These are phyloP conservation scores for Mirza zaza DNA, from an alignment of 2,113 vertebrate genomes.

Conservation along the genomic window DNA sequence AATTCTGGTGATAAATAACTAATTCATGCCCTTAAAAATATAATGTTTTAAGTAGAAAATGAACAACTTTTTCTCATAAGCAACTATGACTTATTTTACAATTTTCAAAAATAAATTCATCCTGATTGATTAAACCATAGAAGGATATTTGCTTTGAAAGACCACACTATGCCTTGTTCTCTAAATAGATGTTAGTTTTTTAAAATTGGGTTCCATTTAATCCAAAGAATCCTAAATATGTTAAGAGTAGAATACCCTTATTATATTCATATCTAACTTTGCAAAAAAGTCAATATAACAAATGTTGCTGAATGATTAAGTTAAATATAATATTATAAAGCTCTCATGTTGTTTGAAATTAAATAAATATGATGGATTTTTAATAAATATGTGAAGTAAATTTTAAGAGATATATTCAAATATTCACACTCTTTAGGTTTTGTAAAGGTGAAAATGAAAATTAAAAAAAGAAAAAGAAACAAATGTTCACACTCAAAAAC, in stretches of 20 bases:
- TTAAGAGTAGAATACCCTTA: background rate
- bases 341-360: background rate
- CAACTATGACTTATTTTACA: background rate
- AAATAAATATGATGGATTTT: background rate
- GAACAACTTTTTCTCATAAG: background rate
- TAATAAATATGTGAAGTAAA: background rate
- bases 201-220: background rate
- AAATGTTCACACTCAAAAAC: background rate
- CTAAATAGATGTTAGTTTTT: background rate
- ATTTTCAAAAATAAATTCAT: background rate
- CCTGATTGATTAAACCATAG: background rate
- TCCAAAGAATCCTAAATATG: background rate
- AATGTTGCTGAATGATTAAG: background rate
- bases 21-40: background rate
- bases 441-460: no score
- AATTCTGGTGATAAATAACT: background rate
- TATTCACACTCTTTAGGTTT: background rate
- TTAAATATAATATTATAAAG: background rate
- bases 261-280: background rate
- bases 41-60: background rate
- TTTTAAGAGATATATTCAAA: background rate
- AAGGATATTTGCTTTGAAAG: background rate
- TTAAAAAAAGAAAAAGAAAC: no score
- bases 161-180: background rate
- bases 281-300: background rate